Conservation (phyloP, 2,797 vertebrate species). For the Clamator glandarius region DNA sequence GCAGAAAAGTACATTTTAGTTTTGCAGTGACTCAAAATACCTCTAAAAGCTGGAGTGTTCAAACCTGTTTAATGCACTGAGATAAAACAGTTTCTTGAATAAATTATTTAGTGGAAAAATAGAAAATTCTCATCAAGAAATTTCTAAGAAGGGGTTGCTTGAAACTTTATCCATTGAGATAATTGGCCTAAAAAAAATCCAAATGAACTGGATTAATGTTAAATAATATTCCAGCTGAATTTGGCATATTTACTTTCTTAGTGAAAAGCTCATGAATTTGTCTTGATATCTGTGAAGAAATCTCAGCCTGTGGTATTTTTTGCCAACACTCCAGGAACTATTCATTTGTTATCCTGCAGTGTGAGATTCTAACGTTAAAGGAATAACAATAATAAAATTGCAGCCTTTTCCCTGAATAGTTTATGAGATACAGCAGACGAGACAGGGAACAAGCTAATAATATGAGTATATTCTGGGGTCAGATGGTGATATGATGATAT, state of each 20-base stretch:
- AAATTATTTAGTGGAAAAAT: background rate
- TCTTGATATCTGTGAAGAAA: background rate
- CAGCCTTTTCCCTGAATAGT: background rate
- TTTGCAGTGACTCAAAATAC: background rate
- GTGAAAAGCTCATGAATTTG: background rate
- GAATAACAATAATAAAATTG: slow-evolving; percentile 5
- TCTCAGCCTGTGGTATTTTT: slow-evolving; percentile 8
- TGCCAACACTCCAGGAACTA: background rate
- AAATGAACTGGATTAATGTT: background rate
- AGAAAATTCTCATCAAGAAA: background rate
- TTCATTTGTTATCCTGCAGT: background rate
- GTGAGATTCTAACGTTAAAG: background rate
- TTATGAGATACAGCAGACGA: background rate
- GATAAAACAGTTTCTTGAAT: background rate
- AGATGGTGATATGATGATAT: background rate
- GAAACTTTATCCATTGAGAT: background rate
- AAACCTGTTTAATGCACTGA: background rate
- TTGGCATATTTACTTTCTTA: background rate
- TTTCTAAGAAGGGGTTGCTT: background rate
- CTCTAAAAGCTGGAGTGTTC: background rate
- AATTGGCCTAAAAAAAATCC: background rate
- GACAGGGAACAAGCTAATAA: background rate
- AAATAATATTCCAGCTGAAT: background rate
- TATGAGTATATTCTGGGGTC: background rate
- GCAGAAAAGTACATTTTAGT: background rate